Percentiles rank a stretch among this genome's conserved stretches.
These are phyloP conservation scores for Ellobius talpinus DNA, from an alignment of 2,113 vertebrate genomes.

Conservation along the genomic window DNA sequence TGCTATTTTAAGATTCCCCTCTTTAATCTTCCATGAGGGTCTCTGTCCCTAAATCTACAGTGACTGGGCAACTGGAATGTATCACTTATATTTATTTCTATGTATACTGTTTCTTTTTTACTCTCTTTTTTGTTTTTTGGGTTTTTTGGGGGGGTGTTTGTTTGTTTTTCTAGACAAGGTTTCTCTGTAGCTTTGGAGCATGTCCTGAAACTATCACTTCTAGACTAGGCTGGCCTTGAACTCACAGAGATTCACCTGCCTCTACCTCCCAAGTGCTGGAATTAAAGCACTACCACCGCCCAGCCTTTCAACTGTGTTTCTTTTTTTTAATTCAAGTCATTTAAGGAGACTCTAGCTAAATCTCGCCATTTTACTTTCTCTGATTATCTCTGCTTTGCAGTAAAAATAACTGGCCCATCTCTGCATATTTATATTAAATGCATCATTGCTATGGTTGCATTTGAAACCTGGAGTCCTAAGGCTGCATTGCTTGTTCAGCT, in stretches of 20 bases:
- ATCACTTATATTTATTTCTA: background rate
- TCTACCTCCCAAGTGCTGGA: too few species aligned
- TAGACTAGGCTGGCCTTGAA: too few species aligned
- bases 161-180: too few species aligned
- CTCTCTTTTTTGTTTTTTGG: too few species aligned
- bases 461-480: background rate
- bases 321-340: background rate
- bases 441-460: background rate
- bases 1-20: background rate
- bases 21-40: background rate
- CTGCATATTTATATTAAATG: background rate
- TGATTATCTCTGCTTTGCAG: conserved; percentile 8
- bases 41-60: background rate
- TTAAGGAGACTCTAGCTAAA: background rate
- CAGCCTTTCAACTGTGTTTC: background rate
- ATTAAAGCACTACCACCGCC: too few species aligned
- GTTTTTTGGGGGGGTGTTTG: too few species aligned
- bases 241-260: too few species aligned
- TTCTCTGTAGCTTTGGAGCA: too few species aligned
- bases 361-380: background rate
- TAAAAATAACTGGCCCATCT: background rate
- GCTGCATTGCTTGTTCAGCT: background rate
- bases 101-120: background rate
- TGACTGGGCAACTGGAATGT: background rate
- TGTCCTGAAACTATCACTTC: too few species aligned